phyloP scores from a whole-genome alignment of 2,888 invertebrate species.

The Pteria penguin region DNA sequence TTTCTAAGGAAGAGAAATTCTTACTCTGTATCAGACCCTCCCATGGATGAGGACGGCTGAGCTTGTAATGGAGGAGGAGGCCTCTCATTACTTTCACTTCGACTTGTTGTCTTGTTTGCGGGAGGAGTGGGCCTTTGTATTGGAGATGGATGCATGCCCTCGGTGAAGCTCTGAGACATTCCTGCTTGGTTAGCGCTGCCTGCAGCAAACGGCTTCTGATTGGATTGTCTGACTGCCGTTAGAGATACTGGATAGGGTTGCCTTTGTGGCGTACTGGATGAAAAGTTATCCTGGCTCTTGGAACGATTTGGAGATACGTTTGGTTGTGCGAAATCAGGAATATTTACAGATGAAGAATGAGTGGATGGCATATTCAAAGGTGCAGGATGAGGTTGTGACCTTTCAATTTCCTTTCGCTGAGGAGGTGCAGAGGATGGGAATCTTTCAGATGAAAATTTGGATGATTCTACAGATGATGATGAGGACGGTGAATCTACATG shows the following conservation, averaged over 20 bases:
- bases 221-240: slow-evolving; percentile 17
- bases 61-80: not conserved
- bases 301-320: not conserved
- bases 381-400: not conserved
- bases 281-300: slow-evolving; percentile 1
- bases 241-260: slow-evolving; percentile 28
- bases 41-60: no score
- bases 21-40: no score
- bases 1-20: no score
- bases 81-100: slow-evolving; percentile 9
- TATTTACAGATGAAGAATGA: not conserved
- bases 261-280: slow-evolving; percentile 13
- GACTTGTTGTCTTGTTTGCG: not conserved
- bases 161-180: slow-evolving; percentile 18
- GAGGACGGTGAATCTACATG: slow-evolving; percentile 24
- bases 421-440: not conserved
- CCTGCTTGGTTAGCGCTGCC: slow-evolving; percentile 40
- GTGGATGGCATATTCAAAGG: not conserved
- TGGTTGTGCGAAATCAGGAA: not conserved
- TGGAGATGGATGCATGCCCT: not conserved
- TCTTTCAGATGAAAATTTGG: not conserved
- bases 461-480: slow-evolving; percentile 16
- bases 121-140: not conserved
- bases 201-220: slow-evolving; percentile 36
- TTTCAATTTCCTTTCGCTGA: slow-evolving; percentile 15